Base-by-base conservation (phyloP, 2,113 vertebrate species). In the Melospiza melodia region DNA sequence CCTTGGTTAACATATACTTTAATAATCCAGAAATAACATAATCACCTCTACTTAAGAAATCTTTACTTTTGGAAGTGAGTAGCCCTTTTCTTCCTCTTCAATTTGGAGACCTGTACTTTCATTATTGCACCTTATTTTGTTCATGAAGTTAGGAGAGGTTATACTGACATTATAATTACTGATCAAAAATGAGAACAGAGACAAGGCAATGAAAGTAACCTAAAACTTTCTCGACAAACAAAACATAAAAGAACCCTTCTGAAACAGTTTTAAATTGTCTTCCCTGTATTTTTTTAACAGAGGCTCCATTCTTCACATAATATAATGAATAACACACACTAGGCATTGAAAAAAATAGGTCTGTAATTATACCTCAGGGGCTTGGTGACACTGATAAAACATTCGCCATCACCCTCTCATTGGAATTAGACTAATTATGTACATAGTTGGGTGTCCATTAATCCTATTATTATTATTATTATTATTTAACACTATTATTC, bases 371-470 rank as follows among this genome's bases (percentile, higher is more conserved):
- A 87, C 76, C 95, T 57, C 15, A 28, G 61, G 78, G 87, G 93
- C 93, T 86, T 94, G 80, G 94, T 97, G 95, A 96, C 96, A 97
- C 86, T 95, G 96, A 98, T 97, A 95, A 95, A 94, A 95, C 78
- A 96, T 93, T 90, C 89, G 90, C 80, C 82, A 78, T 93, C 93
- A 95, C 66, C 31, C 58, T 97, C 79, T 96, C 54, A 8, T 33
- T 95, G 94, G 77, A 97, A 93, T 84, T 94, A 91, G 87, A 89
- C 91, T 97, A 95, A 96, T 97, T 98, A 96, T 88, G 92, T 89
- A 95, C 81, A 97, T 97, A 92, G 93, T 94, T 75, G 46, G 75
- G 51, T 84, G 82, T 96, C 78, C 90, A 97, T 92, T 96, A 96
- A 95, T 97, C 95, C 94, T 95, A 87, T 92, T 96, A 88, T 95